Evolutionary conservation across 2,888 invertebrate species (phyloP), one percentile per base, ranked within the genome.

Genomic region (Lacanobia wlatinum): DNA sequence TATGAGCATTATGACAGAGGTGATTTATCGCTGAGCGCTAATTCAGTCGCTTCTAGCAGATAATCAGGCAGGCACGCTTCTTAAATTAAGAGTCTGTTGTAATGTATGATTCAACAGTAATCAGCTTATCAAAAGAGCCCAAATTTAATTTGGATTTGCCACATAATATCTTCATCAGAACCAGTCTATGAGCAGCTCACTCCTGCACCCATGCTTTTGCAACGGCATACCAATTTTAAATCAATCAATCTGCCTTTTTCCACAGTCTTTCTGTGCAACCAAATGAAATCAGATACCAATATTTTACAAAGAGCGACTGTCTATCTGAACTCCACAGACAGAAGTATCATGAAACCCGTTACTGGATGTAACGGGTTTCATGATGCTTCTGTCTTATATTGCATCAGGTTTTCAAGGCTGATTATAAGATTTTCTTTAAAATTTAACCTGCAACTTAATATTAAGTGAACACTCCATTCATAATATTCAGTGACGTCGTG

Each of bases 381-480:
- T 0, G 6, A 34, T 34, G 5, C 34, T 34, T 34, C 34, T 34
- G 34, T 5, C 34, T 34, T 6, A 34, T 34, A 5, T 34, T 34
- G 6, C 34, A 5, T 34, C 6, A 34, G 34, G 6, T 34, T 34
- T 34, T 34, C 34, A 34, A n/a, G n/a, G n/a, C n/a, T n/a, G n/a
- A n/a, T n/a, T n/a, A n/a, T n/a, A n/a, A n/a, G 34, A 34, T 3
- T 34, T 28, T 28, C 28, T 28, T 28, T 28, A 3, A 28, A 28
- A 28, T 28, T 28, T 28, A 2, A 3, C 34, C 5, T 34, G 6
- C 6, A 34, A 34, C 43, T 43, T 5, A 43, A 14, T 43, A 43
- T 43, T 5, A 38, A 18, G 34, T 34, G 18, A 56, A 48, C 64
- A 53, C 70, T 78, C 74, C 74, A 74, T 78, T 62, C n/a, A 12